phyloP scores from a whole-genome alignment of 2,888 invertebrate genomes.

The Phytoseiulus persimilis region DNA sequence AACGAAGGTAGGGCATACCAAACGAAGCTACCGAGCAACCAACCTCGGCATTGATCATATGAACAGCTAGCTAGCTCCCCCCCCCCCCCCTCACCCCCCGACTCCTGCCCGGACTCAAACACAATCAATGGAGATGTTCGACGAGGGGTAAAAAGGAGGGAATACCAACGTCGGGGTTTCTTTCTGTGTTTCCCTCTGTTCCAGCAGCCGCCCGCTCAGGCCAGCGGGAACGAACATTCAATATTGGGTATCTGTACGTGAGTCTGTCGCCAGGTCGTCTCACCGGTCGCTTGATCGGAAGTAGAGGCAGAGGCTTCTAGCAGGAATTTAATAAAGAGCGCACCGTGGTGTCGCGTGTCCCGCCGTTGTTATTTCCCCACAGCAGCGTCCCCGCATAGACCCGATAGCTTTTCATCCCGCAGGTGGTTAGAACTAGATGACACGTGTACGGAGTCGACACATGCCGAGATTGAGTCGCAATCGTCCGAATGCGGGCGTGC shows the following conservation, averaged over 20 bases:
- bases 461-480: neutral
- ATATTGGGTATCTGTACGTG: neutral
- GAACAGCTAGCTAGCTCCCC: no score
- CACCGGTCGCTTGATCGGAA: constrained; percentile 5
- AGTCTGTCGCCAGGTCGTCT: neutral
- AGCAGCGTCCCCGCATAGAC: neutral
- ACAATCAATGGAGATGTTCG: neutral
- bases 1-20: no score
- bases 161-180: neutral
- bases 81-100: no score
- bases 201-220: neutral
- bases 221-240: neutral
- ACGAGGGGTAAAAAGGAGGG: constrained; percentile 20
- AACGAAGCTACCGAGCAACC: no score
- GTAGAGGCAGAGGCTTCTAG: neutral
- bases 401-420: neutral
- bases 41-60: no score
- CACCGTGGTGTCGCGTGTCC: constrained; percentile 5
- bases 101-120: no score
- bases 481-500: neutral
- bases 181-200: neutral
- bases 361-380: neutral
- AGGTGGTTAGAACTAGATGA: neutral
- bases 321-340: neutral
- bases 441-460: neutral